Evolutionary conservation across 2,888 invertebrate genomes (phyloP), one percentile per base, ranked within the genome.

Genomic region (Xestoiulus laeticollis): DNA sequence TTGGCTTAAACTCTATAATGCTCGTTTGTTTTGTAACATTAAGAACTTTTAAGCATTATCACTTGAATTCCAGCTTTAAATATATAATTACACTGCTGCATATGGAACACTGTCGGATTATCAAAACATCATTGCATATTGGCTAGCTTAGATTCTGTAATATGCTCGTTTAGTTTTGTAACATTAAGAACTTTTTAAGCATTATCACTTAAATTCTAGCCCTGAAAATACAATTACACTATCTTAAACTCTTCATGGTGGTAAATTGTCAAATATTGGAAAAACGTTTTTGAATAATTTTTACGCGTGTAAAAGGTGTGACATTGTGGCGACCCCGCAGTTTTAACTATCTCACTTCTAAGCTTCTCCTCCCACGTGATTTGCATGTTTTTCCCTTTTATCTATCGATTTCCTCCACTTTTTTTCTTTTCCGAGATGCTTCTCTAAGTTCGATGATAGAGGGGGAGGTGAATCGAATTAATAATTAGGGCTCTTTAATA

Each of bases 401-500:
- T 22, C 12, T 30, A 78, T 78, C 78, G 78, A 78, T 78, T 78
- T 30, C 30, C 12, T 26, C 10, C 30, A 78, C 12, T 78, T 78
- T 30, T 30, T 30, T 30, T 30, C 78, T 59, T 59, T 59, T 48
- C 59, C 19, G n/a, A 6, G n/a, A 59, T 59, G 59, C 59, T 4
- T 59, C 48, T n/a, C 22, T 22, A 1, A 22, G 22, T 59, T 22
- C 33, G 6, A 38, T 38, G 33, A 38, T 38, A 6, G 22, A 22
- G 78, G 26, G 30, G 78, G 78, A 14, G 78, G 30, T 30, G 78
- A 30, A 78, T 78, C 78, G 78, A 30, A 78, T 78, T 78, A 78
- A 78, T 78, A 78, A 78, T 78, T 78, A 78, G 78, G 68, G 78
- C 14, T 78, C 78, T 78, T 78, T 78, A 78, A 78, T 78, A 12